Evolutionary conservation across 2,113 vertebrate genomes (phyloP).

Genomic region (Hippocampus abdominalis): DNA sequence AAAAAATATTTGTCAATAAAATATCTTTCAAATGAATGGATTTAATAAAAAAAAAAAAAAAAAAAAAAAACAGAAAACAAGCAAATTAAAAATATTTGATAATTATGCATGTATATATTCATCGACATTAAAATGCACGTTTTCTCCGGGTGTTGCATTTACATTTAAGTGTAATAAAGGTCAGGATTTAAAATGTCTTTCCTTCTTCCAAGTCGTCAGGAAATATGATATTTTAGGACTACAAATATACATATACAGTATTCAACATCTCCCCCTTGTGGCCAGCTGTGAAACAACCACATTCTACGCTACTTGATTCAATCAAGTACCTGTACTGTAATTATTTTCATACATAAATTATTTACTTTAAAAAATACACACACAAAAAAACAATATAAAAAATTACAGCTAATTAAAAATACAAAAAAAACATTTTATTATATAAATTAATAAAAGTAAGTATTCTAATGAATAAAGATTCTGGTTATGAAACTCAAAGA

Average conservation of each 20-base stretch:
- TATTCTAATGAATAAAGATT: too few species aligned
- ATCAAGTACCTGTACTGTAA: too few species aligned
- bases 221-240: neutral
- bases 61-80: neutral
- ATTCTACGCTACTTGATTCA: neutral
- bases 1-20: neutral
- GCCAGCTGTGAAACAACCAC: neutral
- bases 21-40: neutral
- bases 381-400: too few species aligned
- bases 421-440: too few species aligned
- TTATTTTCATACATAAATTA: too few species aligned
- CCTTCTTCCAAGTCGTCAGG: neutral
- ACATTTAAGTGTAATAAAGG: neutral
- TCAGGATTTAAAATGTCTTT: neutral
- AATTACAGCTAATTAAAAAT: neutral
- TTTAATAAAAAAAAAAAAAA: neutral
- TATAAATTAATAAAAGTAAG: too few species aligned
- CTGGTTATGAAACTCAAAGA: neutral
- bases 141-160: neutral
- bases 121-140: neutral
- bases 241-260: slow-evolving; percentile 1
- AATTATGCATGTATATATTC: neutral
- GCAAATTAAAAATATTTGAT: neutral
- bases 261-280: slow-evolving; percentile 42
- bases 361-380: neutral